Evolutionary conservation across 2,113 vertebrate species (phyloP), one percentile per base, ranked within the genome.

Genomic region (Zosterops pallidus): DNA sequence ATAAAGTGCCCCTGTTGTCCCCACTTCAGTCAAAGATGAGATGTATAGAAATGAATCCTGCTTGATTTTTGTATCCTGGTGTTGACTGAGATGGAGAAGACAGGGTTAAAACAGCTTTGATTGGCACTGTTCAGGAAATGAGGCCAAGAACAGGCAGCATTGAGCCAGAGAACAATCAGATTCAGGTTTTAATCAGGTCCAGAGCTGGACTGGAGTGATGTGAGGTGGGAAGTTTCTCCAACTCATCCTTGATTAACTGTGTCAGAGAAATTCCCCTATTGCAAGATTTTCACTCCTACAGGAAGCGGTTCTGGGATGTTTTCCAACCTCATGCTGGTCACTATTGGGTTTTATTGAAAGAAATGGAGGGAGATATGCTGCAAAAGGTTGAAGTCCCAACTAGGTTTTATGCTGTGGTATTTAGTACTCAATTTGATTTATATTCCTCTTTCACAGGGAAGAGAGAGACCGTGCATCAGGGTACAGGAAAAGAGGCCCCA

Each of bases 401-500:
- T 62, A n/a, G 37, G 22, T 71, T 79, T 94, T 83, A 12, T 89
- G 59, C 78, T 81, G 23, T 90, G 39, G 25, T 92, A 18, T 53
- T 89, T 86, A 81, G 62, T 92, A 68, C 46, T 82, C 3, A 3
- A 55, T 83, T 87, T 96, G 75, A 92, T 88, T 83, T 95, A 41
- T 90, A 64, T 82, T 60, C 84, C 83, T 96, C 62, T 97, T 93
- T 96, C 71, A 46, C 97, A 99, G 99, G 98, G 99, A 99, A 97
- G 99, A 99, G 98, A 98, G 98, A 98, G 98, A 99, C 90, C 98
- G 99, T 96, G 98, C 99, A 16, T 98, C 99, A n/a, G 99, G 99
- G 80, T 99, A 99, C 96, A 98, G 99, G 93, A 99, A 98, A 98
- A 99, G 99, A 98, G 99, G 99, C n/a, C 98, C 99, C 89, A 98